These are phyloP conservation scores for Cyanocitta stelleri DNA, from an alignment of 2,113 vertebrate species.

Conservation along the genomic window DNA sequence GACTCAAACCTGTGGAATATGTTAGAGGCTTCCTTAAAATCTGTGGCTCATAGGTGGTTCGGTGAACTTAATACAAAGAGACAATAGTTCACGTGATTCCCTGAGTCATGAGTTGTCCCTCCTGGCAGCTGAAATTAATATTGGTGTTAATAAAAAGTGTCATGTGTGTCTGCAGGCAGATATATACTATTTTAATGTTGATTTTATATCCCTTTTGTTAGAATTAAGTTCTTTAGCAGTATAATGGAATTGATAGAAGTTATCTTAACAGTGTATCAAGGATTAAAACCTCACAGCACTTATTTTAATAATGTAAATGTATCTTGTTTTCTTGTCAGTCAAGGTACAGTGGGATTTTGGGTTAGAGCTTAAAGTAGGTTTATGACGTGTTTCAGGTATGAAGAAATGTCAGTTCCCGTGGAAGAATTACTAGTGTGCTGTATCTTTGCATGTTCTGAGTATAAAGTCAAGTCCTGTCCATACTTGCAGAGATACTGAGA, in stretches of 20 bases:
- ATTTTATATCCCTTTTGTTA: neutral
- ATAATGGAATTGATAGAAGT: neutral
- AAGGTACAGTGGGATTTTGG: neutral
- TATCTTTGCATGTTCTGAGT: neutral
- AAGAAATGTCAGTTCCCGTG: neutral
- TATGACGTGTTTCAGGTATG: neutral
- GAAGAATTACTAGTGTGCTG: neutral
- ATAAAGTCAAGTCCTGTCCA: neutral
- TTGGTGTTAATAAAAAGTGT: neutral
- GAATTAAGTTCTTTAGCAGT: neutral
- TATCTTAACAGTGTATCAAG: neutral
- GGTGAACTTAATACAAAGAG: neutral
- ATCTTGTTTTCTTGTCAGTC: neutral
- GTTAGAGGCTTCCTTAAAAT: neutral
- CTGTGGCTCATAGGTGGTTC: neutral
- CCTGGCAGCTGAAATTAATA: neutral
- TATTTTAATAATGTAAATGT: neutral
- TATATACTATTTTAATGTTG: neutral
- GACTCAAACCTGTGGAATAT: neutral
- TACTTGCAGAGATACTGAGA: neutral
- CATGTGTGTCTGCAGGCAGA: neutral
- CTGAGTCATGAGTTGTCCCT: neutral
- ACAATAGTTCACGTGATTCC: neutral
- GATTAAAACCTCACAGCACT: neutral
- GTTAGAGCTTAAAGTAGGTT: neutral